A percentile compares a stretch with the other conserved stretches of the same genome.
Conservation (phyloP, 2,113 vertebrate genomes). For the Eublepharis macularius region DNA sequence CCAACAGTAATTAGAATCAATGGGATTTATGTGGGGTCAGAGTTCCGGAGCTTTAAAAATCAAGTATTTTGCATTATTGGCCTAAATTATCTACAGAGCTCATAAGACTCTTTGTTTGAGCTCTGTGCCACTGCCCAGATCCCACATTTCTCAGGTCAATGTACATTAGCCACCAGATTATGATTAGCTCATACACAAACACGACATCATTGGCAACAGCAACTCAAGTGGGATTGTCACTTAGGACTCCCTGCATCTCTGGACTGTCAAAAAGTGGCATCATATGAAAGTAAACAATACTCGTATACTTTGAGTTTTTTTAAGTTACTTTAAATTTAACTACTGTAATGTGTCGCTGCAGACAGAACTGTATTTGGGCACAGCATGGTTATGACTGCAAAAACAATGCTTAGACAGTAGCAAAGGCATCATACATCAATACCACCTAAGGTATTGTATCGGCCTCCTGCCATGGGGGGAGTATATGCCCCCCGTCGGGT, state of each 20-base stretch:
- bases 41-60: not conserved
- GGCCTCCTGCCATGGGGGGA: too few species aligned
- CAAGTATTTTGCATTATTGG: not conserved
- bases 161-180: not conserved
- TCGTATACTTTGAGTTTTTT: not conserved
- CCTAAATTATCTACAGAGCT: not conserved
- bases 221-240: not conserved
- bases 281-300: not conserved
- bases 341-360: rapidly evolving
- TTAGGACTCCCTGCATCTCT: not conserved
- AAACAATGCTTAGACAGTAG: not conserved
- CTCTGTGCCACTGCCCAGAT: not conserved
- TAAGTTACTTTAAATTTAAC: rapidly evolving
- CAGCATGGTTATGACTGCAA: not conserved
- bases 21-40: not conserved
- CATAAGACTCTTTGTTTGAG: not conserved
- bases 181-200: not conserved
- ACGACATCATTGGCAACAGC: not conserved
- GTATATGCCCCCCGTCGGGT: too few species aligned
- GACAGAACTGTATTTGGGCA: not conserved
- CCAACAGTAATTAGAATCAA: too few species aligned
- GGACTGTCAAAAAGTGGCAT: not conserved
- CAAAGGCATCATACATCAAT: too few species aligned
- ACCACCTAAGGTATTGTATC: too few species aligned
- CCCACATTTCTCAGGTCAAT: not conserved